Evolutionary conservation across 1,140 invertebrate species (phyloP), one percentile per base, ranked within the genome.

Genomic region (Agrypnia vestita): DNA sequence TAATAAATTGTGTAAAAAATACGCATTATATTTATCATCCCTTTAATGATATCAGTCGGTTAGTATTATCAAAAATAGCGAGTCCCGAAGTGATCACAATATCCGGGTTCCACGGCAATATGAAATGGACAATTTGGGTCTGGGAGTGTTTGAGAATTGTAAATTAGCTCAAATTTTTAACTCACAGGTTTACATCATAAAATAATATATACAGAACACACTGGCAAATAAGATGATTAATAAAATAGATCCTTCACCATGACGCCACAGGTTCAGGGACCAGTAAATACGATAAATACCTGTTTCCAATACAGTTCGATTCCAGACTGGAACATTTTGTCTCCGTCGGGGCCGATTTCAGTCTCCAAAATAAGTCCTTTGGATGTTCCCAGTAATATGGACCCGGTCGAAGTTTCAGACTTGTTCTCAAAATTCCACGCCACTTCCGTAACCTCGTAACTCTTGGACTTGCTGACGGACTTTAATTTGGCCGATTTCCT

Each of bases 331-430:
- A 96, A 96, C 85, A 96, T 94, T 85, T 95, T 94, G 69, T 96
- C 95, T 84, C 94, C 95, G 49, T 95, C 94, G 21, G 93, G 89
- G 43, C 92, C 92, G 55, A 99, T 90, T 87, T 98, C 96, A 1
- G 95, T 96, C 87, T 98, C 97, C 87, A 97, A 94, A 82, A 99
- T 95, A n/a, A 96, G 86, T 19, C 97, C 97, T 86, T 95, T 95
- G 13, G 95, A 95, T 0, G 97, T 98, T 17, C 97, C 97, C 4
- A 98, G 84, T 17, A 99, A 88, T 82, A 98, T 97, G 0, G 95
- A 92, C 4, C 95, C 95, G 0, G 94, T 93, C 0, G 92, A 92
- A 6, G 87, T 90, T 67, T 95, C 93, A 0, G 92, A 95, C 25
- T 92, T 91, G 85, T 95, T 95, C 49, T 92, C 90, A 83, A 91